Evolutionary conservation across 2,797 vertebrate genomes (phyloP), one percentile per base, ranked within the genome.

Genomic region (Scolopax rusticola): DNA sequence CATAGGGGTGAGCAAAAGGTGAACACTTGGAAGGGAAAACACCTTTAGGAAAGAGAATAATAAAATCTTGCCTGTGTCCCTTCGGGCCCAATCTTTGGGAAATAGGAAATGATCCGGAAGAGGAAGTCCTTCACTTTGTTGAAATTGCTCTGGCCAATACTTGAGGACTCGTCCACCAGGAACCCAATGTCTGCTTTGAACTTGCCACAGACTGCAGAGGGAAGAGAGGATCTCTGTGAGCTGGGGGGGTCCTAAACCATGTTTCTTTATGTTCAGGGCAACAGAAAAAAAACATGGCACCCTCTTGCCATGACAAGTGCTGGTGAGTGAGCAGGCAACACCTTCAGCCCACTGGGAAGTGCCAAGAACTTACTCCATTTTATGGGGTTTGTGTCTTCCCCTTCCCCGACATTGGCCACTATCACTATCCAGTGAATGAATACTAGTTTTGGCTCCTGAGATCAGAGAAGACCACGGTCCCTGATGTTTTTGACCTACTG

Each of bases 101-200:
- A 99, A 94, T 99, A 99, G 28, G 99, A 99, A 25, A 98, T 91
- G 27, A 98, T 98, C 56, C 99, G 96, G 97, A 99, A 99, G n/a
- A 99, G 98, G 94, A 99, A 99, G 96, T 99, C 98, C 92, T 99
- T 99, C 84, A 99, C 98, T 96, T 98, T 99, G 43, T 97, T 97
- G 76, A 99, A 99, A 97, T 99, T 99, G 96, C 98, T 98, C 6
- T 97, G 96, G 12, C 99, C 99, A 1, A 99, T 98, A 96, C 99
- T 99, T 0, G 98, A 99, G n/a, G 99, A 99, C 93, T 99, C 99
- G 27, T 99, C 99, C 90, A 99, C 99, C 90, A 99, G 95, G 97
- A 99, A 99, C 1, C 98, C 99, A 8, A 99, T 92, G 50, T 99
- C 99, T 27, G 98, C 98, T 96, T 98, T 99, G 90, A 98, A 88